These are phyloP conservation scores for Tipula helvola DNA, from an alignment of 2,888 invertebrate genomes.

Conservation along the genomic window DNA sequence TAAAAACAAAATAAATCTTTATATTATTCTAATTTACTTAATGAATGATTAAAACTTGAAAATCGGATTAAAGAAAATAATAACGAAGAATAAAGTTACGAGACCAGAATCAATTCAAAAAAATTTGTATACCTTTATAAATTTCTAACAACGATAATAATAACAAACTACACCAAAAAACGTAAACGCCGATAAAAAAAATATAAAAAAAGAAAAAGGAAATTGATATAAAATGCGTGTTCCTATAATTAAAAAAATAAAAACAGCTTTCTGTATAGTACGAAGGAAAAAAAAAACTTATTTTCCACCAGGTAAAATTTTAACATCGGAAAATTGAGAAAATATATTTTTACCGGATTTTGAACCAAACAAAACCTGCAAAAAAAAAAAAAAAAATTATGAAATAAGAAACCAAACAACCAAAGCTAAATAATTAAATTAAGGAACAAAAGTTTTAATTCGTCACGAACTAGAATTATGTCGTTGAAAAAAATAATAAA, in stretches of 20 bases:
- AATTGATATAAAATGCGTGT: not conserved
- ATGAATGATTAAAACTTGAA: not conserved
- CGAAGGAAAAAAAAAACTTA: not conserved
- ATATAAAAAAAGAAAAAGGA: not conserved
- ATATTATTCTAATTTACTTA: not conserved
- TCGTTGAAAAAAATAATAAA: not conserved
- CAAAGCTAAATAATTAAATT: slow-evolving; percentile 4
- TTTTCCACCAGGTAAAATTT: not conserved
- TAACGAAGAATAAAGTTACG: not conserved
- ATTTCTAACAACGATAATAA: not conserved
- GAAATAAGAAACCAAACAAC: not conserved
- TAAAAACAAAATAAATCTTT: not conserved
- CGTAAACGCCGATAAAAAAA: not conserved
- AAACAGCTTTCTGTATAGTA: not conserved
- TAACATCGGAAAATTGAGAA: not conserved
- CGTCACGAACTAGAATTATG: slow-evolving; percentile 4
- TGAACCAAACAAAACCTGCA: not conserved
- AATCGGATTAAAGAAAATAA: not conserved
- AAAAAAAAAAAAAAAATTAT: not conserved
- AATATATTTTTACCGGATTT: not conserved
- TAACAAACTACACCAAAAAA: not conserved
- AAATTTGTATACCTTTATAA: not conserved
- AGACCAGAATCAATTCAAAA: not conserved
- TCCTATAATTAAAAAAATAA: not conserved
- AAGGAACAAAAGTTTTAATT: not conserved